Base-by-base conservation (phyloP, 2,888 invertebrate genomes). In the Cephus pulcher region DNA sequence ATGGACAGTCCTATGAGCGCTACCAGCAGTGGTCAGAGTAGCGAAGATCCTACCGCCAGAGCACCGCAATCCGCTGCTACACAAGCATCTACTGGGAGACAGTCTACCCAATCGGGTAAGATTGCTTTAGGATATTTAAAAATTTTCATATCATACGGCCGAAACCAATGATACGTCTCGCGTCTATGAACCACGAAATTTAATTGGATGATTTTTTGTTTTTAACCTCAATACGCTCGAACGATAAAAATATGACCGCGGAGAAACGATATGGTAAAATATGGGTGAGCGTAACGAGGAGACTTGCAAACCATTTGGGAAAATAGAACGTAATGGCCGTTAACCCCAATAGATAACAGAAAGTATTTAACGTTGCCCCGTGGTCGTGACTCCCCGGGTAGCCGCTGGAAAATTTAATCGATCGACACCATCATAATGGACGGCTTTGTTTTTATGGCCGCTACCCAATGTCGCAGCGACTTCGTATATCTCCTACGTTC, bases 31-130 rank as follows among this genome's bases (percentile, higher is more conserved):
- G 90, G 88, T 23, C 90, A 88, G 80, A 91, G 91, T 83, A 91
- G 91, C 87, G 91, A 91, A 83, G 91, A 91, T 78, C 89, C 89
- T 34, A 90, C 88, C 56, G 85, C 89, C 69, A 87, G 90, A 80
- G 86, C 84, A 68, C 88, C 90, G 6, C 91, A 91, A 76, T 92
- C 92, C 78, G 91, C 91, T 34, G 89, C 91, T 79, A 91, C 91
- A 84, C 92, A 92, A 87, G 89, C 90, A 85, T 90, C 90, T 82
- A 88, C 90, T 76, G 90, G 89, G 56, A 85, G 89, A 76, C 91
- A 90, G 79, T 90, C 91, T 77, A 87, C 87, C 69, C 89, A 89
- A 76, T 89, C 89, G 34, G 89, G 89, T 88, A 81, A 87, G 85
- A 68, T 40, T 56, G 56, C 23, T 56, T 56, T 56, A 23, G 56